Conservation (phyloP, 1,140 invertebrate species). For the Lordiphosa mommai region DNA sequence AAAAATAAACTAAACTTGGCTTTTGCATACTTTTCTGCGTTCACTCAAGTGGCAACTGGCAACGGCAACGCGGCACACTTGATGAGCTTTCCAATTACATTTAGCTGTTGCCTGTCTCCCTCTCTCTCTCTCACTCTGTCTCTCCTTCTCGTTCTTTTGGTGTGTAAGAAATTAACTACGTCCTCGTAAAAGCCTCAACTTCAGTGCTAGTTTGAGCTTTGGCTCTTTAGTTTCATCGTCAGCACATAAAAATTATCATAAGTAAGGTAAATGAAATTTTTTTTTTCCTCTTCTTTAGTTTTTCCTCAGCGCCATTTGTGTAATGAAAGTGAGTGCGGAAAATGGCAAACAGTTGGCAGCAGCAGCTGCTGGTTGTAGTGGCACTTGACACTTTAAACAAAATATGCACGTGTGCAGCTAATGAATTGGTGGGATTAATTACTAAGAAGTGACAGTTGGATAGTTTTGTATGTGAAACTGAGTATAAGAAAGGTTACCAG, state of each 20-base stretch:
- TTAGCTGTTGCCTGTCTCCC: constrained; percentile 50
- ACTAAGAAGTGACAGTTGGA: no score
- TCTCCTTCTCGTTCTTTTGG: constrained; percentile 3
- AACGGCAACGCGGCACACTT: constrained; percentile 26
- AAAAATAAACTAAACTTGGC: constrained; percentile 37
- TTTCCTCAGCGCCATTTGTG: constrained; percentile 44
- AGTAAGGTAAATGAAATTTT: constrained; percentile 26
- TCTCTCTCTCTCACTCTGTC: neutral
- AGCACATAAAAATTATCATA: constrained; percentile 56
- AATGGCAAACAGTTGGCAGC: no score
- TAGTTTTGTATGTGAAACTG: no score
- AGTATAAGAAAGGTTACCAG: no score
- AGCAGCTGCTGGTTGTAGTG: no score
- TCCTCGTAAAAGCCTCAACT: constrained; percentile 42
- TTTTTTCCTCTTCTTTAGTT: constrained; percentile 3
- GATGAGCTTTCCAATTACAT: constrained; percentile 70
- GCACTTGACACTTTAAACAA: no score
- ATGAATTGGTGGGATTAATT: no score
- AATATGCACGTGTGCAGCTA: no score
- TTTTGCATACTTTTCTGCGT: constrained; percentile 63
- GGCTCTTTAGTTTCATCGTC: constrained; percentile 11
- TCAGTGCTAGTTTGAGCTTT: constrained; percentile 3
- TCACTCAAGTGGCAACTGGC: constrained; percentile 48
- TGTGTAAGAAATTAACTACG: constrained; percentile 54
- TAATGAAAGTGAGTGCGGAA: constrained; percentile 46